A percentile compares a stretch with the other conserved stretches of the same genome.
These are phyloP conservation scores for Callithrix jacchus DNA, from an alignment of 2,113 vertebrate genomes.

Conservation along the genomic window DNA sequence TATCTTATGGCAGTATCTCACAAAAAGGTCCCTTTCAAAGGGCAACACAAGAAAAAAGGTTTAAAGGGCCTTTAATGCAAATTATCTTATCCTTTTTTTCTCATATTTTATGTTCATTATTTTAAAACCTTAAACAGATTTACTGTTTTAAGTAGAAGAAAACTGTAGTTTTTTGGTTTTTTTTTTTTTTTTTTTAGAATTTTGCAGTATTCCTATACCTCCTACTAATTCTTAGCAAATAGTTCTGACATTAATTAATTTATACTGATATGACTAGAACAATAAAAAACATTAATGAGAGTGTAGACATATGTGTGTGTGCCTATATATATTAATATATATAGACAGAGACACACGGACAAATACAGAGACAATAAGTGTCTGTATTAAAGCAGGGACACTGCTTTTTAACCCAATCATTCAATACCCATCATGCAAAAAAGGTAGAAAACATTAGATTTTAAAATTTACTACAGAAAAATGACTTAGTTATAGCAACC, in stretches of 20 bases:
- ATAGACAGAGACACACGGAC: slow-evolving; percentile 43
- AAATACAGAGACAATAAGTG: slow-evolving; percentile 74
- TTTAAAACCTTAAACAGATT: slow-evolving; percentile 54
- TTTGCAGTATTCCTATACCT: fast-evolving
- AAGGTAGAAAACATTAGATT: slow-evolving; percentile 73
- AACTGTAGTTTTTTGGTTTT: background rate
- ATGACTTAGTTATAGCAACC: slow-evolving; percentile 81
- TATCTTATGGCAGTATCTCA: slow-evolving; percentile 10
- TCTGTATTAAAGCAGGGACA: slow-evolving; percentile 72
- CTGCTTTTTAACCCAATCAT: slow-evolving; percentile 77
- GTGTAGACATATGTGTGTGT: background rate
- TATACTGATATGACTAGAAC: slow-evolving; percentile 64
- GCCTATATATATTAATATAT: background rate
- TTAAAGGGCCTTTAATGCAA: slow-evolving; percentile 32
- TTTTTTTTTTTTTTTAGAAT: background rate
- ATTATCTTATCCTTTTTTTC: slow-evolving; percentile 22
- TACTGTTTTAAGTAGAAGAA: slow-evolving; percentile 52
- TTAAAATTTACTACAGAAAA: slow-evolving; percentile 79
- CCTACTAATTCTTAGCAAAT: slow-evolving; percentile 42
- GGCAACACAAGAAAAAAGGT: slow-evolving; percentile 51
- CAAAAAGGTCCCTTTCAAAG: slow-evolving; percentile 47
- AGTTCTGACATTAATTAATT: slow-evolving; percentile 44
- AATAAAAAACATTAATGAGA: slow-evolving; percentile 76
- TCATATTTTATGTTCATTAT: slow-evolving; percentile 45
- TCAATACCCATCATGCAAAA: slow-evolving; percentile 80